Percentiles rank a stretch among this genome's conserved stretches.
phyloP scores from a whole-genome alignment of 2,113 vertebrate species.

The Toxotes chatareus region DNA sequence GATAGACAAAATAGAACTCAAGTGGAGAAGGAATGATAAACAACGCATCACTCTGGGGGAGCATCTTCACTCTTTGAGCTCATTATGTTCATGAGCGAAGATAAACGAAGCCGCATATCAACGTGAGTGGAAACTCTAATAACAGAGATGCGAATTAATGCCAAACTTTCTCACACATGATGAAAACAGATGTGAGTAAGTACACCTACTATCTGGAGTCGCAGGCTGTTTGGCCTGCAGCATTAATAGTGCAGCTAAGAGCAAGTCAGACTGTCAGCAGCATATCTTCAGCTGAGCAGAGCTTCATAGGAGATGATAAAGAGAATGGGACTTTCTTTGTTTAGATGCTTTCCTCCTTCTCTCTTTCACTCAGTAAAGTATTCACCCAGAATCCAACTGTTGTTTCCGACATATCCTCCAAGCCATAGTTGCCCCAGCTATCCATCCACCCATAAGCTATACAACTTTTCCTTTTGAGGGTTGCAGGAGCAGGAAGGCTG shows the following conservation, averaged over 20 bases:
- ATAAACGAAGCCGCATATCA: slow-evolving; percentile 72
- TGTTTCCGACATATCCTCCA: slow-evolving; percentile 40
- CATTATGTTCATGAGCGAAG: slow-evolving; percentile 71
- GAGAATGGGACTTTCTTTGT: slow-evolving; percentile 69
- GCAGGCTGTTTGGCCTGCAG: slow-evolving; percentile 66
- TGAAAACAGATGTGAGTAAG: slow-evolving; percentile 61
- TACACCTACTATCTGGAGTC: slow-evolving; percentile 70
- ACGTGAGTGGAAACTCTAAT: slow-evolving; percentile 62
- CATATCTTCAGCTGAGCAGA: slow-evolving; percentile 74
- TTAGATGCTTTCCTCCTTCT: slow-evolving; percentile 54
- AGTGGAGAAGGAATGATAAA: slow-evolving; percentile 63
- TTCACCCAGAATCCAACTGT: slow-evolving; percentile 64
- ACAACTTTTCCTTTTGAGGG: too few relatives aligned
- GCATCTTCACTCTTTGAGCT: slow-evolving; percentile 70
- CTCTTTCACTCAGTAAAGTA: slow-evolving; percentile 35
- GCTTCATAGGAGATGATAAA: slow-evolving; percentile 59
- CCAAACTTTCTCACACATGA: slow-evolving; percentile 62
- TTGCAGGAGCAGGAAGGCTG: too few relatives aligned
- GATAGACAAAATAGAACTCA: slow-evolving; percentile 57
- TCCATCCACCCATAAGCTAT: too few relatives aligned
- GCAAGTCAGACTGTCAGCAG: slow-evolving; percentile 54
- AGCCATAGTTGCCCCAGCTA: slow-evolving; percentile 23
- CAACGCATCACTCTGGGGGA: slow-evolving; percentile 49
- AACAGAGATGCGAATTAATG: slow-evolving; percentile 65
- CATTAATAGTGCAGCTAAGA: slow-evolving; percentile 69